Evolutionary conservation across 2,113 vertebrate species (phyloP), one percentile per base, ranked within the genome.

Genomic region (Oryzias javanicus): DNA sequence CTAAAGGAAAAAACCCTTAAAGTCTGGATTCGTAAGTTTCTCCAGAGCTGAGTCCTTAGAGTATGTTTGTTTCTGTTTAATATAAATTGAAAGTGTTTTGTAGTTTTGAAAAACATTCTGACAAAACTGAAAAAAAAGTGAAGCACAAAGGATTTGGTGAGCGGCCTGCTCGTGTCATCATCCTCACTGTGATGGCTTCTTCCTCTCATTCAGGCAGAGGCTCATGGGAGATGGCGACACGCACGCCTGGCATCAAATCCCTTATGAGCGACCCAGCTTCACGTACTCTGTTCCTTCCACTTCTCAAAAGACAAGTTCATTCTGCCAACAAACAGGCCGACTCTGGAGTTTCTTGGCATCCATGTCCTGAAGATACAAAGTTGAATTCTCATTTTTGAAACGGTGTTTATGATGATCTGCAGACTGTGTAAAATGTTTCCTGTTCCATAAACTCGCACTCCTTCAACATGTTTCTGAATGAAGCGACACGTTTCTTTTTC

Each of bases 401-500:
- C 44, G 47, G 53, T 78, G 58, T 62, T 47, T 64, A 69, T 60
- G 19, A 64, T 50, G 60, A 74, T 56, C 48, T 74, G 22, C 42
- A 65, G 19, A 53, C 48, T 61, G 50, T 84, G 47, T 76, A 49
- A 59, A 59, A 65, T 78, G 64, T 70, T 70, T 78, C 60, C 52
- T 76, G 70, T 74, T 74, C 56, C 55, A 70, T 72, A 67, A 79
- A 65, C 25, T 61, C 41, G 1, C 66, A 71, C 62, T 71, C 61
- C 56, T 70, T 74, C 42, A 60, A 65, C 53, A 55, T 42, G 64
- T 83, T 83, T 74, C 70, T 73, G 49, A 82, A 76, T 67, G 68
- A 82, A 75, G 59, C 65, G 20, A 72, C 63, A 57, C 59, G 63
- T 82, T 71, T 69, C 62, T 79, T 68, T 68, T 74, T 60, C n/a